Percentiles rank a stretch among this genome's conserved stretches.
These are phyloP conservation scores for Cryptocheilus praepositus DNA, from an alignment of 2,888 invertebrate species.

Conservation along the genomic window DNA sequence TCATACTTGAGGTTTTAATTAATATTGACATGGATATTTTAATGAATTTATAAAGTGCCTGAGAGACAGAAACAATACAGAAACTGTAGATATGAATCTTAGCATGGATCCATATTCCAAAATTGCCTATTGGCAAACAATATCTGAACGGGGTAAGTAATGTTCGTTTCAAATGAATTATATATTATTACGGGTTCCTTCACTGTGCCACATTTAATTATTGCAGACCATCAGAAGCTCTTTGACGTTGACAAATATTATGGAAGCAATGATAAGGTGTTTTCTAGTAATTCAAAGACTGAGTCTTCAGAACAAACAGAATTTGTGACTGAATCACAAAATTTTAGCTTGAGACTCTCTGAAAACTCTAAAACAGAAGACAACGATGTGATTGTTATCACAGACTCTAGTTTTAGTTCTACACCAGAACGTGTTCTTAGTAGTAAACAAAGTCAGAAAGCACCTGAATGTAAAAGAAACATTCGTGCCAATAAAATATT, in stretches of 20 bases:
- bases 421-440: conserved; percentile 28
- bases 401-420: conserved; percentile 65
- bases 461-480: neutral
- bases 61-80: too few species aligned
- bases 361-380: conserved; percentile 48
- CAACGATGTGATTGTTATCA: conserved; percentile 55
- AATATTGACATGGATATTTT: too few species aligned
- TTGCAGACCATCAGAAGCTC: too few species aligned
- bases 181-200: too few species aligned
- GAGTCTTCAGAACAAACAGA: too few species aligned
- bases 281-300: too few species aligned
- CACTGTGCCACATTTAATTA: too few species aligned
- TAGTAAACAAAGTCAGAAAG: conserved; percentile 18
- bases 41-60: too few species aligned
- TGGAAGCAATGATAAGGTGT: too few species aligned
- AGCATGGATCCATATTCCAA: neutral
- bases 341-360: conserved; percentile 52
- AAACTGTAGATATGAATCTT: neutral
- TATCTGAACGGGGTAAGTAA: neutral
- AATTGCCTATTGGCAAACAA: conserved; percentile 1
- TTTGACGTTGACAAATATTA: too few species aligned
- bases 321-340: conserved; percentile 43
- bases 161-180: too few species aligned
- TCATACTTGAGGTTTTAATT: too few species aligned
- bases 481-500: conserved; percentile 12